Base-by-base conservation (phyloP, 2,797 vertebrate genomes). In the Kryptopterus vitreolus region DNA sequence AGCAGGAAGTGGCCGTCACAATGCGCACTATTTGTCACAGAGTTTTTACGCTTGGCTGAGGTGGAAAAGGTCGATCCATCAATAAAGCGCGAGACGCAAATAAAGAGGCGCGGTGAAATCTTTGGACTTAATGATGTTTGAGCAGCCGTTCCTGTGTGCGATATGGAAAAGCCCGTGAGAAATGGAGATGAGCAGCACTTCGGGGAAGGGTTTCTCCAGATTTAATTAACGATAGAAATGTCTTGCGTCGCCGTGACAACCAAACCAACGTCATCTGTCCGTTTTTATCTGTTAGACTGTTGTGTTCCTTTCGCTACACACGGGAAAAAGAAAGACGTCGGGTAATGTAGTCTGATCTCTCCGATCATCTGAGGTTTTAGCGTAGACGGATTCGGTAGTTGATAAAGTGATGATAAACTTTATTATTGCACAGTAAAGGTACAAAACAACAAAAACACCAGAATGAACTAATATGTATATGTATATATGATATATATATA, bases 1-100 rank as follows among this genome's bases (percentile, higher is more conserved):
- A 50, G 79, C 77, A 76, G 83, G 78, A 85, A 83, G 61, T 63
- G 29, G 69, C 77, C 63, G 75, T 82, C 79, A 73, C 57, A 61
- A 31, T 48, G 33, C 65, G 26, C 74, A 53, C 35, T 35, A 52
- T 72, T 55, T 55, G 70, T 72, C 70, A 35, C 52, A 26, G 11
- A 43, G 35, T 74, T 26, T 74, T 59, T 74, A 26, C n/a, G 72
- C 72, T 46, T 55, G 62, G 35, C 55, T 5, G 72, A 58, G 72
- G 35, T 59, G 72, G 55, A 74, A 59, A 55, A 46, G n/a, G 15
- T 59, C 2, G 55, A 46, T 59, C 72, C 72, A 11, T 74, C n/a
- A 58, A 3, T 46, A 74, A 59, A 1, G 22, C 24, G 20, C 10
- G 12, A 73, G 70, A 8, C 2, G 53, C 33, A 43, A 20, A 46